A percentile compares a stretch with the other conserved stretches of the same genome.
These are phyloP conservation scores for Gallinago solitaria DNA, from an alignment of 2,797 vertebrate species.

Conservation along the genomic window DNA sequence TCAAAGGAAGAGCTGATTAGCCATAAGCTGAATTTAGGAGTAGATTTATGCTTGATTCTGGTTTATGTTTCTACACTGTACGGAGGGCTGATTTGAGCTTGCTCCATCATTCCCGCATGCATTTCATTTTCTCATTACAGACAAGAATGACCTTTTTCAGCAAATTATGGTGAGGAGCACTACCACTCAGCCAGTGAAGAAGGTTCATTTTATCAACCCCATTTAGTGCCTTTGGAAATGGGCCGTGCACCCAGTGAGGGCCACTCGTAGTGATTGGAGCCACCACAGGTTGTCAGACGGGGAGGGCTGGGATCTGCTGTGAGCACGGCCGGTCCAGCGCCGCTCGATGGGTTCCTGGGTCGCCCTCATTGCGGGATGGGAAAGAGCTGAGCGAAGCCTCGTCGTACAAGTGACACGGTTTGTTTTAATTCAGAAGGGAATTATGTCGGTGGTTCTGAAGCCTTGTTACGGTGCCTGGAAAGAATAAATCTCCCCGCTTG, in stretches of 20 bases:
- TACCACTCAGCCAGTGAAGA: constrained; percentile 26
- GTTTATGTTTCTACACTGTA: constrained; percentile 17
- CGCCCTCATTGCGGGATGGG: neutral
- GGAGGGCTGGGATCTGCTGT: neutral
- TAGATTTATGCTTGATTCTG: constrained; percentile 59
- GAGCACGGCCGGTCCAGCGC: neutral
- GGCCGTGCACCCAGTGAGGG: neutral
- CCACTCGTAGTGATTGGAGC: neutral
- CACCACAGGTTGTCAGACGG: neutral
- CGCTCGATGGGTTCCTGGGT: neutral
- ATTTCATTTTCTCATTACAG: constrained; percentile 58
- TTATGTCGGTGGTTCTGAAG: neutral
- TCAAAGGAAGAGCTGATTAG: constrained; percentile 71
- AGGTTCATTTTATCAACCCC: constrained; percentile 48
- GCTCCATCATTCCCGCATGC: neutral
- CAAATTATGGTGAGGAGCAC: constrained; percentile 20
- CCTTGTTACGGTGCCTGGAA: neutral
- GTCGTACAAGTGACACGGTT: neutral
- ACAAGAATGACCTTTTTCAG: constrained; percentile 59
- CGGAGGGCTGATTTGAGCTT: constrained; percentile 24
- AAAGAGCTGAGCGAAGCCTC: neutral
- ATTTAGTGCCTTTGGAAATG: constrained; percentile 16
- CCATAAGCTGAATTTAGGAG: constrained; percentile 65
- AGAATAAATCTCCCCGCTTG: neutral
- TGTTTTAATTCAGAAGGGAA: neutral